Base-by-base conservation (phyloP, 2,888 invertebrate species). In the Apotomis capreana region DNA sequence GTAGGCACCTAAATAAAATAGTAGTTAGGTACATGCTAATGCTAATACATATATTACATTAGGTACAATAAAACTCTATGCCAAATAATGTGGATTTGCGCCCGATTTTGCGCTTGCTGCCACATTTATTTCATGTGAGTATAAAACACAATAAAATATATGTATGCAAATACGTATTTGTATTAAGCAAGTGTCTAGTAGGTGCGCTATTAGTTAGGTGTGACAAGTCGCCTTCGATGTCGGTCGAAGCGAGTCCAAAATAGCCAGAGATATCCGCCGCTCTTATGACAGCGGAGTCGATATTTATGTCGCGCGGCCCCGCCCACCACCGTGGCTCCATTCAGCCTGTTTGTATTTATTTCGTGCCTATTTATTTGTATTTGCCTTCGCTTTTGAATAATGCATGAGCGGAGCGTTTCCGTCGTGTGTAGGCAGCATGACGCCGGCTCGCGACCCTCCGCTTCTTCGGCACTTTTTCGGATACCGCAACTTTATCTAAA, bases 281-380 rank as follows among this genome's bases (percentile, higher is more conserved):
- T 87, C 88, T 88, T 90, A 90, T 91, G 92, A 92, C 92, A 89
- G 89, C 84, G 82, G 84, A 85, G 82, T 83, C 87, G 89, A 92
- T 92, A 93, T 93, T 93, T 92, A 93, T 92, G 92, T 92, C 91
- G 91, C 87, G 77, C 83, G 79, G 92, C 90, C 86, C 90, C 93
- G 92, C 92, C 93, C 90, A 89, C 86, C 83, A 86, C 87, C 87
- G 89, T 84, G 89, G 90, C 90, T 89, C 90, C 92, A 91, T 92
- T 92, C 92, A 89, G 91, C 87, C 90, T 90, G 91, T 92, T 92
- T 92, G 91, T 92, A 92, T 92, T 92, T 93, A 92, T 92, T 92
- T 88, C 87, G 87, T 89, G 90, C 88, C 92, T 91, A 92, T 93
- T 92, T 93, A 93, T 92, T 93, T 92, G 92, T 93, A 92, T 92